A percentile compares a stretch with the other conserved stretches of the same genome.
These are phyloP conservation scores for Drosophila prosaltans DNA, from an alignment of 1,140 invertebrate genomes.

Conservation along the genomic window DNA sequence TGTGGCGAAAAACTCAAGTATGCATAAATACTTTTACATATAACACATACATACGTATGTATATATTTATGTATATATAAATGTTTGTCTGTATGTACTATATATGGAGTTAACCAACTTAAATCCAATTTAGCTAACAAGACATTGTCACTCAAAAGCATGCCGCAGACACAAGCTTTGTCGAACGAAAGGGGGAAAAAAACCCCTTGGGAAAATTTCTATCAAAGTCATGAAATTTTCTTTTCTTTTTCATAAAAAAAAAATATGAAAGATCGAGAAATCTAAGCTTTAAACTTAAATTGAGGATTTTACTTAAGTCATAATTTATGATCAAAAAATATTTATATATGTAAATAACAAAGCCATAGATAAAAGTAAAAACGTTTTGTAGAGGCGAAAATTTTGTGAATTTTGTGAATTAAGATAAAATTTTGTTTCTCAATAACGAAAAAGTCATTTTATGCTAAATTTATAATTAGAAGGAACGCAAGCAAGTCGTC, in stretches of 20 bases:
- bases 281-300: neutral
- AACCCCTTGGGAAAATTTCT: conserved; percentile 37
- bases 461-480: too few species aligned
- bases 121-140: conserved; percentile 74
- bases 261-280: neutral
- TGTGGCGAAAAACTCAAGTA: conserved; percentile 34
- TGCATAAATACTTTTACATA: conserved; percentile 29
- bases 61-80: conserved; percentile 18
- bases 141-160: conserved; percentile 58
- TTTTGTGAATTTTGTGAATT: too few species aligned
- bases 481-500: too few species aligned
- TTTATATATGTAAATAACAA: too few species aligned
- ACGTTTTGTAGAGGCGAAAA: too few species aligned
- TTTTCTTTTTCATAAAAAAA: too few species aligned
- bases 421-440: too few species aligned
- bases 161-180: conserved; percentile 28
- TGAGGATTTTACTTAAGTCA: neutral
- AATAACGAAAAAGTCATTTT: too few species aligned
- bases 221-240: conserved; percentile 5
- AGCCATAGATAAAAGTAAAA: too few species aligned
- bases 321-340: neutral
- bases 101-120: conserved; percentile 51
- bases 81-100: neutral
- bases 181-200: neutral
- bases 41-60: conserved; percentile 24